Base-by-base conservation (phyloP, 2,888 invertebrate genomes). In the Ctenicera cuprea region DNA sequence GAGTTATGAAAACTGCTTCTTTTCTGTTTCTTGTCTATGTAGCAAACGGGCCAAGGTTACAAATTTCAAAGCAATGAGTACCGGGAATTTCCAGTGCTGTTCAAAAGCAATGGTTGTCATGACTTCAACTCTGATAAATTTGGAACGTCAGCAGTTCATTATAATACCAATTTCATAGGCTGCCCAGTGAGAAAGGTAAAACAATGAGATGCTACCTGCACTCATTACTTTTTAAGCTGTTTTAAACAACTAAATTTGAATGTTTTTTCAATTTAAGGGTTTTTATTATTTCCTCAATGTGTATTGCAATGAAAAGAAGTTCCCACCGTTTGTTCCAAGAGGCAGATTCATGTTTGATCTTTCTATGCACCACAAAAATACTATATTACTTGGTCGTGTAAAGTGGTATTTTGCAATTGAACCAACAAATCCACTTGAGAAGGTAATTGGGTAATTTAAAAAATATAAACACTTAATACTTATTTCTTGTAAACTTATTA, bases 31-130 rank as follows among this genome's bases (percentile, higher is more conserved):
- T 26, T 26, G 26, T 3, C 5, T 26, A 3, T 26, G n/a, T 26
- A 26, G 26, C 26, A 26, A 26, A 26, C 5, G 5, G 33, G 2
- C 7, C 45, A 63, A 30, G 45, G 1, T 16, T 26, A 45, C 14
- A 63, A 63, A 45, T 63, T 45, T 63, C 63, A 63, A 63, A 63
- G 63, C n/a, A 63, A 63, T 9, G 63, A 63, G 14, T 63, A 63
- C 16, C 45, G 63, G 2, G 22, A 30, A 16, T 63, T 63, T 45
- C 63, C 63, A 9, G 7, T 63, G 4, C 11, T 30, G 14, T 63
- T 14, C 8, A 14, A 11, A n/a, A 26, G 18, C 0, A 63, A 63
- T 11, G 11, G 5, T n/a, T 63, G 63, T 9, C 0, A n/a, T 7
- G 26, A 7, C 3, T 11, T 16, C 0, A 41, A 22, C 0, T 9